Evolutionary conservation across 1,140 invertebrate species (phyloP), one percentile per base, ranked within the genome.

Genomic region (Charaxes varanes): DNA sequence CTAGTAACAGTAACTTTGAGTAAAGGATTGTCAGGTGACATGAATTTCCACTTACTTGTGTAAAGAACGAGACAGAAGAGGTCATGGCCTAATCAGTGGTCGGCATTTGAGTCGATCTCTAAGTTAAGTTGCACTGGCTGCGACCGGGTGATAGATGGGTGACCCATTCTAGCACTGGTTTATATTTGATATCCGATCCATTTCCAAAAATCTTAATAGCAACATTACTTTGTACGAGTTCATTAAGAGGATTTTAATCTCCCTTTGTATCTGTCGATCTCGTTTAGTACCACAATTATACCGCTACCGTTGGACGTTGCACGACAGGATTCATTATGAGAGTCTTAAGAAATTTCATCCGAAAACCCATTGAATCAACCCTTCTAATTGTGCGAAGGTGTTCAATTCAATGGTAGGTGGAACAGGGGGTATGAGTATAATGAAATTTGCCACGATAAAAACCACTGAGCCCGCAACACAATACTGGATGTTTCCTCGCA

Each of bases 301-400:
- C 70, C 78, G 73, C 80, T 80, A 78, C 65, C 67, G 59, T 56
- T 62, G 74, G 56, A 67, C 65, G 72, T 79, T 69, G 72, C 73
- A 76, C 67, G 77, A 72, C 66, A 79, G 63, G 53, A 61, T 65
- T 56, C 68, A 78, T 80, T 73, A 80, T 78, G 64, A 65, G 71
- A 80, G 73, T 72, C 65, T 77, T 83, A 79, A 80, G 76, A 82
- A 80, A 82, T 79, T 79, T 82, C 73, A 78, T 79, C 73, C 70
- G 68, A 73, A 63, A 78, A 71, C 70, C 78, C 68, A 82, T 82
- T 82, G 69, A 79, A 61, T 62, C 66, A 73, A 62, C 78, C 74
- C 74, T 76, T 63, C 68, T 64, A 69, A 78, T 82, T 82, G 76
- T 82, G 64, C 49, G 65, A 70, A 82, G 78, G 78, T 82, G 78